Conservation (phyloP, 2,113 vertebrate species). For the Rhombomys opimus region DNA sequence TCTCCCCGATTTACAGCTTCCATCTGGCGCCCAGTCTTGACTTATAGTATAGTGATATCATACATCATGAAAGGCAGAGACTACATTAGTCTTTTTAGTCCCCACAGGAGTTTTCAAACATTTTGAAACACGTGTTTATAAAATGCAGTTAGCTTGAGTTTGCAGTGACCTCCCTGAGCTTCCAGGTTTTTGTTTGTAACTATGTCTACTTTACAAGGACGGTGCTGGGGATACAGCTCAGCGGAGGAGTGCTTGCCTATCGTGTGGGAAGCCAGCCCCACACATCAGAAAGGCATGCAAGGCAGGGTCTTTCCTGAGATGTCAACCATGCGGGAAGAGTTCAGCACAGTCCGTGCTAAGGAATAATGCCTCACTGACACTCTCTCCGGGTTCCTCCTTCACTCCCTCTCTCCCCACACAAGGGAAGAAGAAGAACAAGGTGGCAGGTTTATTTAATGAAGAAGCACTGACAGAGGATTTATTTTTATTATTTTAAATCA, state of each 20-base stretch:
- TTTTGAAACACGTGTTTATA: neutral
- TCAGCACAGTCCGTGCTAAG: neutral
- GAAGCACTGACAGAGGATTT: neutral
- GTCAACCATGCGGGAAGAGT: neutral
- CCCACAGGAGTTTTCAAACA: neutral
- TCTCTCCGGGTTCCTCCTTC: neutral
- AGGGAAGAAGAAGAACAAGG: neutral
- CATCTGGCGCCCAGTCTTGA: neutral
- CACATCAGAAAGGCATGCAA: neutral
- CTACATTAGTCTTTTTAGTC: neutral
- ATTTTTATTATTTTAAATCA: neutral
- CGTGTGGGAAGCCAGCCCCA: neutral
- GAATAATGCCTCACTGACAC: neutral
- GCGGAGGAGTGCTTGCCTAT: neutral
- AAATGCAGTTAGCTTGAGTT: neutral
- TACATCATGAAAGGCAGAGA: neutral
- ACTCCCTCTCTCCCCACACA: neutral
- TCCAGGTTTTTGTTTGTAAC: conserved; percentile 4
- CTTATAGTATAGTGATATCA: neutral
- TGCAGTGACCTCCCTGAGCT: neutral
- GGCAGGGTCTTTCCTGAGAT: neutral
- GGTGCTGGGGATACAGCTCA: neutral
- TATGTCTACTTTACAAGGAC: neutral
- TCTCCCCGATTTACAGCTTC: neutral
- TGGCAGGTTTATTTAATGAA: conserved; percentile 11